Conservation (phyloP, 2,797 vertebrate species). For the Chaenodraco wilsoni region DNA sequence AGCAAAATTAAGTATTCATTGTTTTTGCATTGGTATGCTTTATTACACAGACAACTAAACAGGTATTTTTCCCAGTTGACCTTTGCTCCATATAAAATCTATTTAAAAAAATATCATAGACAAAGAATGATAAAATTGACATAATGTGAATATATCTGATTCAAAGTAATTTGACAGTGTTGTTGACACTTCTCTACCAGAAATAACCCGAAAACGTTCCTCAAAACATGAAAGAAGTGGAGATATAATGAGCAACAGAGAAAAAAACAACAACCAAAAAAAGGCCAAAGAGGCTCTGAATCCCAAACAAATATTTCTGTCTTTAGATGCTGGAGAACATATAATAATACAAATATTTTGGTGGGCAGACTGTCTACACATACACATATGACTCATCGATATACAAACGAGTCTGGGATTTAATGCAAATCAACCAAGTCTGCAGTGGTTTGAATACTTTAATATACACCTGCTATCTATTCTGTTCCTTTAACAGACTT, state of each 20-base stretch:
- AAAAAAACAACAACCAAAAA: not conserved
- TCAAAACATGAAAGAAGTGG: not conserved
- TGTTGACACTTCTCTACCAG: not conserved
- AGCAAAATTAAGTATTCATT: no score
- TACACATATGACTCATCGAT: slow-evolving; percentile 23
- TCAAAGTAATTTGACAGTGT: not conserved
- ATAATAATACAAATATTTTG: slow-evolving; percentile 1
- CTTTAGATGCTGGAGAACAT: slow-evolving; percentile 25
- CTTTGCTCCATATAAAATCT: not conserved
- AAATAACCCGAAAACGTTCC: not conserved
- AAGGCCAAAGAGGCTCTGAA: slow-evolving; percentile 6
- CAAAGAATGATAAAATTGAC: no score
- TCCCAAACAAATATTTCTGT: slow-evolving; percentile 17
- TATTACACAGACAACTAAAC: no score
- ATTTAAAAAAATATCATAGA: not conserved
- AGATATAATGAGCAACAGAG: not conserved
- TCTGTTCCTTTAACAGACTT: slow-evolving; percentile 3
- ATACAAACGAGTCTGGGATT: slow-evolving; percentile 8
- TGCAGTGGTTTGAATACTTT: slow-evolving; percentile 9
- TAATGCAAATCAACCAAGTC: slow-evolving; percentile 30
- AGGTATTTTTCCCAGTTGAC: not conserved
- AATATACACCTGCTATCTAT: slow-evolving; percentile 9
- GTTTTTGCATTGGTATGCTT: no score
- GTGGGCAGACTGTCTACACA: slow-evolving; percentile 4
- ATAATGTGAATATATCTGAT: not conserved